A percentile compares a stretch with the other conserved stretches of the same genome.
phyloP scores from a whole-genome alignment of 2,113 vertebrate species.

The Gnathonemus echidnorhynchus region DNA sequence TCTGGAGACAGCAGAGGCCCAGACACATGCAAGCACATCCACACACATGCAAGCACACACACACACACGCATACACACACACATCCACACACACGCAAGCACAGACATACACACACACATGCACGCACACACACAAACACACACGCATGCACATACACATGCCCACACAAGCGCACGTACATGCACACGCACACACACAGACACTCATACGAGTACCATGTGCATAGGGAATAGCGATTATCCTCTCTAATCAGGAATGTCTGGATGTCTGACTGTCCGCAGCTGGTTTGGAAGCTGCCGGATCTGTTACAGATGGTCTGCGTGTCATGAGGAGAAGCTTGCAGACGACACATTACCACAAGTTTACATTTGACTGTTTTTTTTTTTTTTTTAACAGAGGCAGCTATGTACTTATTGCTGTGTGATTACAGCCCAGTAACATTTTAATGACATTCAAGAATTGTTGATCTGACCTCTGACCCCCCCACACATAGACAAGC shows the following conservation, averaged over 20 bases:
- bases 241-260: neutral
- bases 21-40: neutral
- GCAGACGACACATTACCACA: neutral
- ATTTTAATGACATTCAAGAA: neutral
- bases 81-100: too few species aligned
- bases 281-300: neutral
- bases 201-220: neutral
- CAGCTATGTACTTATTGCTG: neutral
- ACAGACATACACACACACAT: too few species aligned
- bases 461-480: neutral
- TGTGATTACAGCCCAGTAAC: neutral
- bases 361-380: neutral
- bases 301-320: neutral
- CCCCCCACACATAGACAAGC: neutral
- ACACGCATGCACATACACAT: too few species aligned
- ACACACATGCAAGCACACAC: neutral
- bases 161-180: neutral
- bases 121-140: neutral
- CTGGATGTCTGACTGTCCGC: neutral
- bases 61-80: neutral
- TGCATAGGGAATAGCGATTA: neutral
- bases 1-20: neutral
- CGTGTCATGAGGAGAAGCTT: neutral
- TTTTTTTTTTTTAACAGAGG: neutral
- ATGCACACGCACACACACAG: neutral